Conservation (phyloP, 2,888 invertebrate species). For the Drosophila limbata region DNA sequence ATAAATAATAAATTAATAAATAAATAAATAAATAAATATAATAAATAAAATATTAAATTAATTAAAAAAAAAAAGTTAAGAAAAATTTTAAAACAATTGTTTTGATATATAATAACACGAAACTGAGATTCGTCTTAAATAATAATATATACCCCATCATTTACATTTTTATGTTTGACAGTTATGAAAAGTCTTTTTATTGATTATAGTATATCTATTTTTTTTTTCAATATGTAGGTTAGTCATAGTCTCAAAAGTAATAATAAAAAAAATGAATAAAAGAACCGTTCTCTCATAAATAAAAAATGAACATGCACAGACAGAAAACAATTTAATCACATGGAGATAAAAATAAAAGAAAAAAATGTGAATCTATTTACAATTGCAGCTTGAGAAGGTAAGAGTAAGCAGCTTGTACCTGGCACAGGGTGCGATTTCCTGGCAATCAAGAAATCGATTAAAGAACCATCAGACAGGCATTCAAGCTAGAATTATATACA, state of each 20-base stretch:
- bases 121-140: no score
- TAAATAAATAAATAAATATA: no score
- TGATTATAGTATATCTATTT: no score
- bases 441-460: conserved; percentile 26
- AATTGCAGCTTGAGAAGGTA: conserved; percentile 9
- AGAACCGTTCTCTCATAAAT: conserved; percentile 5
- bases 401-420: conserved; percentile 6
- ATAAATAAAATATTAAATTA: no score
- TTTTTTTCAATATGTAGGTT: background rate
- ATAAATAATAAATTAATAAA: no score
- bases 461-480: conserved; percentile 10
- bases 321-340: conserved; percentile 23
- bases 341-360: conserved; percentile 9
- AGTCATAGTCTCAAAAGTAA: background rate
- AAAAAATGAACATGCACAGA: conserved; percentile 17
- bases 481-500: conserved; percentile 7
- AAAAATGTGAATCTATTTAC: conserved; percentile 7
- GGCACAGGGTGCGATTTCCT: conserved; percentile 27
- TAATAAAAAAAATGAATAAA: background rate
- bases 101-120: no score
- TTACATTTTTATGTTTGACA: no score
- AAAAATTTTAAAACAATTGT: no score
- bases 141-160: no score
- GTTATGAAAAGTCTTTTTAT: no score
- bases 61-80: no score